Conservation (phyloP, 2,888 invertebrate genomes). For the Mongoloraphidia duomilia region DNA sequence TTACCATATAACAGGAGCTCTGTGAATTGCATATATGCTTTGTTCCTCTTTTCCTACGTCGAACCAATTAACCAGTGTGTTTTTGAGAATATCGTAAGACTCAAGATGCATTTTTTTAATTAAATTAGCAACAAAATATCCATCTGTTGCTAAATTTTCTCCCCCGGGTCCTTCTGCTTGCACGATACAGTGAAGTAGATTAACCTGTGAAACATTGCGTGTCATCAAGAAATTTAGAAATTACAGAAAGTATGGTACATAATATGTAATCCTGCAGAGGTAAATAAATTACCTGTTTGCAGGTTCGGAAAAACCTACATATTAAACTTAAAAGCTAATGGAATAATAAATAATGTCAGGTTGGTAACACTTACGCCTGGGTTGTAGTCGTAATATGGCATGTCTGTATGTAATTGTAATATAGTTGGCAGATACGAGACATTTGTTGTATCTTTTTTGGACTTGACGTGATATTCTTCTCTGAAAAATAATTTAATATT, state of each 20-base stretch:
- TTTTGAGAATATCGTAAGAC: conserved; percentile 39
- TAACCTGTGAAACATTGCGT: conserved; percentile 17
- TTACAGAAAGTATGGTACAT: no score
- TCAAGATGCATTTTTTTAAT: conserved; percentile 37
- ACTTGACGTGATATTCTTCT: conserved; percentile 47
- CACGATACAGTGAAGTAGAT: conserved; percentile 53
- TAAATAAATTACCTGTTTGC: no score
- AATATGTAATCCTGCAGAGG: no score
- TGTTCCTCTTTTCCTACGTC: conserved; percentile 51
- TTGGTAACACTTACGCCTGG: conserved; percentile 37
- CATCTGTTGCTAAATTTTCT: conserved; percentile 50
- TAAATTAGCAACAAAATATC: conserved; percentile 44
- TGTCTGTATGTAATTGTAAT: conserved; percentile 56
- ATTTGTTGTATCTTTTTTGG: conserved; percentile 52
- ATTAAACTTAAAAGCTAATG: no score
- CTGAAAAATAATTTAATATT: conserved; percentile 19
- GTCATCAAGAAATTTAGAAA: no score
- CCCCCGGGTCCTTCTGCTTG: conserved; percentile 49
- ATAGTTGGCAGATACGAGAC: conserved; percentile 53
- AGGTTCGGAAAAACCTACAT: no score
- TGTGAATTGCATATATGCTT: conserved; percentile 44
- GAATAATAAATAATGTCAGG: no score
- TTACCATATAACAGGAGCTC: conserved; percentile 47
- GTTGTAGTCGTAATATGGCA: conserved; percentile 60
- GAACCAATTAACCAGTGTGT: conserved; percentile 51